Base-by-base conservation (phyloP, 1,140 invertebrate genomes). In the Drosophila sp. region DNA sequence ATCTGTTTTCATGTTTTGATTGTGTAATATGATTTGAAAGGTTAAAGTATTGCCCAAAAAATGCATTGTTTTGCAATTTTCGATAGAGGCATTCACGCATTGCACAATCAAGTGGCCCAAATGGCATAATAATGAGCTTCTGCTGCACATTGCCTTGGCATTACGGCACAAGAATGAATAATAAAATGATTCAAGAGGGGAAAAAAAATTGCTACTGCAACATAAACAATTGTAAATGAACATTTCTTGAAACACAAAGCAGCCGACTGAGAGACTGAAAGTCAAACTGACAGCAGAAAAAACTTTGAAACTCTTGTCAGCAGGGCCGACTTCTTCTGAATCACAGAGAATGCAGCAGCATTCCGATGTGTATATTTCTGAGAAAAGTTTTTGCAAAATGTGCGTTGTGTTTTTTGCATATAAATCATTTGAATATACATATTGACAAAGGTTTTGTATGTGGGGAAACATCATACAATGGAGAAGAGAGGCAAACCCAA, bases 191-290 rank as follows among this genome's bases (percentile, higher is more conserved):
- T 50, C 23, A 47, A 47, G 44, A 50, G 25, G 10, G 27, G 29
- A 55, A 68, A 58, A 32, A 63, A 64, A 74, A 69, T 67, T 63
- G 60, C 56, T 65, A 35, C 38, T 69, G 66, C 79, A 82, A 79
- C 71, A 82, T 87, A 87, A 86, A 86, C 82, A 86, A 86, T 87
- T 86, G 72, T 58, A 58, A 81, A 72, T 80, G 81, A 69, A 86
- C 78, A 80, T 85, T 74, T 66, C 58, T 62, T 68, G 41, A 23
- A 40, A 29, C 79, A 40, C 60, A 30, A 61, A 69, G 72, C 66
- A 54, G 76, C 62, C 82, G 62, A 74, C 71, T 30, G 61, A 56
- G 11, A 33, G 5, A 33, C 30, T n/a, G 58, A 50, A 60, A 63
- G 63, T 38, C 38, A 65, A 66, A 60, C 25, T 11, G 40, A n/a